These are phyloP conservation scores for Tachina fera DNA, from an alignment of 2,888 invertebrate species.

Conservation along the genomic window DNA sequence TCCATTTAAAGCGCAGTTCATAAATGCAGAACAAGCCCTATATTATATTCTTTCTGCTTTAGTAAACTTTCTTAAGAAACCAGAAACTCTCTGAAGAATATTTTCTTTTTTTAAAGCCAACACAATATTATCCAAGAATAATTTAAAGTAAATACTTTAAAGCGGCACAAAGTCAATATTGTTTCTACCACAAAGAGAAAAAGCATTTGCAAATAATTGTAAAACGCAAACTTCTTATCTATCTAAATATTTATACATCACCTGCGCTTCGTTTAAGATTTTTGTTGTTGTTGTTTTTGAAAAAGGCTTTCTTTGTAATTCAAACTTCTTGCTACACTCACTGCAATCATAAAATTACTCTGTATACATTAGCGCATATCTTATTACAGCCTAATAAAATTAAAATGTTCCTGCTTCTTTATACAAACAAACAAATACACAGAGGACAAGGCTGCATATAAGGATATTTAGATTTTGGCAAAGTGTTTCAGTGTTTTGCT, in stretches of 20 bases:
- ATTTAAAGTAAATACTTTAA: slow-evolving; percentile 22
- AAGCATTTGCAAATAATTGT: background rate
- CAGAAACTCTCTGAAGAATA: background rate
- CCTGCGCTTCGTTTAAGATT: background rate
- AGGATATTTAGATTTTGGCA: background rate
- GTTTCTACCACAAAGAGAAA: background rate
- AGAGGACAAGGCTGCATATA: slow-evolving; percentile 2
- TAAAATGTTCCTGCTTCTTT: slow-evolving; percentile 1
- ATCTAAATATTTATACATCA: slow-evolving; percentile 52
- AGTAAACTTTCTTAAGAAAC: background rate
- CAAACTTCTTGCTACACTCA: background rate
- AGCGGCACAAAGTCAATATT: slow-evolving; percentile 22
- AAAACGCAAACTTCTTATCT: slow-evolving; percentile 14
- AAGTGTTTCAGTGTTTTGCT: background rate
- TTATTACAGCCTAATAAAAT: slow-evolving; percentile 52
- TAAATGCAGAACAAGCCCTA: no score
- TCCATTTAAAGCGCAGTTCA: no score
- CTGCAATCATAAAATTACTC: slow-evolving; percentile 11
- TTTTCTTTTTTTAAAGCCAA: background rate
- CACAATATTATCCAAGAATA: slow-evolving; percentile 12
- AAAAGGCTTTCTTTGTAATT: background rate
- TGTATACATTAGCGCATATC: slow-evolving; percentile 30
- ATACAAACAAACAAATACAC: slow-evolving; percentile 19
- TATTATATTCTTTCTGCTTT: background rate
- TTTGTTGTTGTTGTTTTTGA: background rate